Evolutionary conservation across 2,113 vertebrate species (phyloP).

Genomic region (Centropus unirufus): DNA sequence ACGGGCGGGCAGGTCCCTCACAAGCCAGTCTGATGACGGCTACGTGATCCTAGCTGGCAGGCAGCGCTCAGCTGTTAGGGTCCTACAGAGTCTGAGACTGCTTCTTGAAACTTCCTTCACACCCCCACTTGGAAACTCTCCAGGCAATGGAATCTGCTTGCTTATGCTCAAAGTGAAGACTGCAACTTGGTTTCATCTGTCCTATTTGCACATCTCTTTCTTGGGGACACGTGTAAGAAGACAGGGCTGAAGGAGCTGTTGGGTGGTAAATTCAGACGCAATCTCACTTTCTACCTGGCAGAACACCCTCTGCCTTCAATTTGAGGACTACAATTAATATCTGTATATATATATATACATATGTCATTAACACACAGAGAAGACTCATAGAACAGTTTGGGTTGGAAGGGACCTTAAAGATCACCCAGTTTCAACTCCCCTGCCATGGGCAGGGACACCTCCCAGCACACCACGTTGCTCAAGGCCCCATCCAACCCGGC

Average conservation of each 20-base stretch:
- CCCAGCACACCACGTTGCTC: too few species aligned
- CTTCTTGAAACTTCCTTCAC: not conserved
- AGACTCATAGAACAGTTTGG: too few species aligned
- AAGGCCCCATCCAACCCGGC: too few species aligned
- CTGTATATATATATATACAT: too few species aligned
- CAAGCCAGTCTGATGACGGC: not conserved
- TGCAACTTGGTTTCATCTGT: not conserved
- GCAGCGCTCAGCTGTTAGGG: not conserved
- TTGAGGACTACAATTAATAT: not conserved
- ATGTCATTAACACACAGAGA: not conserved
- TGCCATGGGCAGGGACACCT: too few species aligned
- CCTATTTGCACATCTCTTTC: not conserved
- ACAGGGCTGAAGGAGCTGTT: not conserved
- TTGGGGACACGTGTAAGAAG: not conserved
- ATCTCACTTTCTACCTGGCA: not conserved
- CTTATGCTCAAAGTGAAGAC: not conserved
- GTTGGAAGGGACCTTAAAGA: too few species aligned
- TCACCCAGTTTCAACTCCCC: too few species aligned
- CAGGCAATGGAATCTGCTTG: not conserved
- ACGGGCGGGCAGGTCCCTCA: not conserved
- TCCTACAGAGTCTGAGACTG: not conserved
- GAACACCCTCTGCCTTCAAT: not conserved
- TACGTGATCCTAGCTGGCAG: not conserved
- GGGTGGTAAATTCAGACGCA: not conserved
- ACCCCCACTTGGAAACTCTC: not conserved